Conservation (phyloP, 2,113 vertebrate genomes). For the Cyanistes caeruleus region DNA sequence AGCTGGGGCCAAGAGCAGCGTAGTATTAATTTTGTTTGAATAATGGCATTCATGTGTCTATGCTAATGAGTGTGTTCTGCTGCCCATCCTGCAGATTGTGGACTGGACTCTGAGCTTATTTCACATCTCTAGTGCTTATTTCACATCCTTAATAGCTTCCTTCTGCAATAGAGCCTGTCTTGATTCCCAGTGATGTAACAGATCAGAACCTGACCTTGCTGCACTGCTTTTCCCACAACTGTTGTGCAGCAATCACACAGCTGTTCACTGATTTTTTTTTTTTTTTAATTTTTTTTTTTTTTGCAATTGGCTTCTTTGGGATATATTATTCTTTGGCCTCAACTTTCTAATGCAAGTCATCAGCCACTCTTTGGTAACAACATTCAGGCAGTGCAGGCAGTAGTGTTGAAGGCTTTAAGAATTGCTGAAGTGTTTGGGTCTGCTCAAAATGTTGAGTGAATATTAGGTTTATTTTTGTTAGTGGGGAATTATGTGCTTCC, state of each 20-base stretch:
- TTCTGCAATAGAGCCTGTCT: background rate
- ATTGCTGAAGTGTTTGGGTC: background rate
- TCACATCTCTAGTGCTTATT: background rate
- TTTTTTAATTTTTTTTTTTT: background rate
- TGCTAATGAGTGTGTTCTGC: background rate
- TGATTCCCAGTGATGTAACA: background rate
- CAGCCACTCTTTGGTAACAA: background rate
- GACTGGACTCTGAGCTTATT: background rate
- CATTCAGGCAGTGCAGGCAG: background rate
- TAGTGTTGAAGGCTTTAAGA: background rate
- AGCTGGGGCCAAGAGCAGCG: background rate
- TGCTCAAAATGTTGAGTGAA: background rate
- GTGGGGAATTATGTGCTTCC: background rate
- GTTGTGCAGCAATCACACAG: background rate
- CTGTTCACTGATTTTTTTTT: background rate
- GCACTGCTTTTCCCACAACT: background rate
- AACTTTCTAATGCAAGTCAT: background rate
- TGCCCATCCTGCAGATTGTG: background rate
- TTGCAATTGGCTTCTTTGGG: background rate
- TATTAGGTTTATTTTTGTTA: background rate
- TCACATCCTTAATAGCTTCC: background rate
- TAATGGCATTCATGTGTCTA: background rate
- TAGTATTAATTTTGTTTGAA: background rate
- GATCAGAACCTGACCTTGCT: background rate
- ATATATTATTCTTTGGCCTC: slow-evolving; percentile 10